A percentile compares a stretch with the other conserved stretches of the same genome.
Conservation (phyloP, 2,113 vertebrate genomes). For the Phalacrocorax carbo region DNA sequence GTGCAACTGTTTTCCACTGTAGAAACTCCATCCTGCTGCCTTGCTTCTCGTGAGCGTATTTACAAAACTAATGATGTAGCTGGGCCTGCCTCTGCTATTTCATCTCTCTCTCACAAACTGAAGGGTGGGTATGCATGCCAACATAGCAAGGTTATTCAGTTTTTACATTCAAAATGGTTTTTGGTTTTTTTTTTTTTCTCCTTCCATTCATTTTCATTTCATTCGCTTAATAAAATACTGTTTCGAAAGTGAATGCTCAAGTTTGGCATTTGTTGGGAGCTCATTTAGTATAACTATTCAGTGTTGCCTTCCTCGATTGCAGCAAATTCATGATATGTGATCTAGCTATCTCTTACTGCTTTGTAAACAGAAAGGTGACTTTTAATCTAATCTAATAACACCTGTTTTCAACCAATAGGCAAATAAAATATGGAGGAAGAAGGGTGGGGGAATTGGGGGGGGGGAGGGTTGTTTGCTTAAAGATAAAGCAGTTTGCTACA, state of each 20-base stretch:
- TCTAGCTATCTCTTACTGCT: not conserved
- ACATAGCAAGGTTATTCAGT: slow-evolving; percentile 55
- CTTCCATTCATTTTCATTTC: slow-evolving; percentile 60
- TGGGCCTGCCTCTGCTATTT: slow-evolving; percentile 92
- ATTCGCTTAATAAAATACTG: slow-evolving; percentile 24
- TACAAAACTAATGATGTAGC: slow-evolving; percentile 91
- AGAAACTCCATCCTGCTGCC: slow-evolving; percentile 95
- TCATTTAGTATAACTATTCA: not conserved
- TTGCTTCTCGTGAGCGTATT: slow-evolving; percentile 95
- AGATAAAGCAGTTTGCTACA: not conserved
- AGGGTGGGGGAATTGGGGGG: not conserved
- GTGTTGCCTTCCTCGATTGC: not conserved
- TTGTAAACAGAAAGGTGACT: not conserved
- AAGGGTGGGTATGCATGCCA: slow-evolving; percentile 94
- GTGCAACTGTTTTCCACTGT: slow-evolving; percentile 93
- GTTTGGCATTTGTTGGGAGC: slow-evolving; percentile 3
- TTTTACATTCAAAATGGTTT: not conserved
- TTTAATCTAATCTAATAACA: not conserved
- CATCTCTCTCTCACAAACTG: slow-evolving; percentile 94
- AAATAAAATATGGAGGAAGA: not conserved
- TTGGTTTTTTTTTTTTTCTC: not conserved
- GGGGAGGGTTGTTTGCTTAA: not conserved
- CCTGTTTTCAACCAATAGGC: not conserved
- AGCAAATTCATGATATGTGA: not conserved
- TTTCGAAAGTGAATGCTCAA: not conserved